A percentile compares a stretch with the other conserved stretches of the same genome.
Evolutionary conservation across 1,140 invertebrate genomes (phyloP).

Genomic region (Heliconius hewitsoni): DNA sequence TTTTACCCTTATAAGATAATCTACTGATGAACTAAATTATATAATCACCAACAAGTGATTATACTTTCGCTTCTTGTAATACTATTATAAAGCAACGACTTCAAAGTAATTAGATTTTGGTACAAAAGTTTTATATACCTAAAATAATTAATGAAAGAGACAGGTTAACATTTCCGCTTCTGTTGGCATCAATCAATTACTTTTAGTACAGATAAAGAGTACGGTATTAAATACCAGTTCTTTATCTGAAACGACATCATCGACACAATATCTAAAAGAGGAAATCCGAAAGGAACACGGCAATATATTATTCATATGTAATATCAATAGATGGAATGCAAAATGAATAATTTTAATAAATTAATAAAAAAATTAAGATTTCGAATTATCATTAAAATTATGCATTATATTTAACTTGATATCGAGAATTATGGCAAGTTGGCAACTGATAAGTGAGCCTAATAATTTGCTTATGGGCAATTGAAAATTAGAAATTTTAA

Average conservation of each 20-base stretch:
- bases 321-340: neutral
- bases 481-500: conserved; percentile 67
- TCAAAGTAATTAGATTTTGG: neutral
- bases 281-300: conserved; percentile 13
- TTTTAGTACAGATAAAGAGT: conserved; percentile 5
- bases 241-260: conserved; percentile 21
- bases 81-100: neutral
- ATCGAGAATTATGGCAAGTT: conserved; percentile 47
- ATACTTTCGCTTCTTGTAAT: conserved; percentile 56
- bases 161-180: conserved; percentile 20
- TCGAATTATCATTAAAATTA: neutral
- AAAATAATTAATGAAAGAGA: conserved; percentile 1
- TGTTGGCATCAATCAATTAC: conserved; percentile 14
- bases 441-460: conserved; percentile 46
- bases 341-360: neutral
- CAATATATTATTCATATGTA: neutral
- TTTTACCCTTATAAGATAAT: conserved; percentile 62
- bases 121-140: neutral
- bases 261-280: conserved; percentile 22
- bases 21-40: conserved; percentile 54
- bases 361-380: neutral
- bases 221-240: conserved; percentile 26
- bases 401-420: conserved; percentile 35
- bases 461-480: conserved; percentile 46
- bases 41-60: conserved; percentile 30